Evolutionary conservation across 2,113 vertebrate genomes (phyloP).

Genomic region (Thymallus thymallus): DNA sequence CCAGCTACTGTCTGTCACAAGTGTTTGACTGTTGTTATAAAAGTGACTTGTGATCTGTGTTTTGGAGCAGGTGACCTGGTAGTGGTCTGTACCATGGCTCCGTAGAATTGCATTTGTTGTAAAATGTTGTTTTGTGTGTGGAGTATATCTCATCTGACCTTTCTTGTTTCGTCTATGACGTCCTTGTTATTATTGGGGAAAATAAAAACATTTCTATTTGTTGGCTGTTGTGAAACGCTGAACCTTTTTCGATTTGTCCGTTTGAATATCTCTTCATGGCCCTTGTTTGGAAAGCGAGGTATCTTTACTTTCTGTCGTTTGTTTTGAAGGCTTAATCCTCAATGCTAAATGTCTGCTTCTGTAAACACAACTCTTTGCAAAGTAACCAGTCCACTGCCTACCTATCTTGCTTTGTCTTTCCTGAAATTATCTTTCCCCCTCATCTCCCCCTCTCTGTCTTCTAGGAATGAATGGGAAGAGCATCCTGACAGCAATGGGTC

Average conservation of each 20-base stretch:
- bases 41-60: too few relatives aligned
- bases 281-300: too few relatives aligned
- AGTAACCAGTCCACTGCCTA: background rate
- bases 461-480: slow-evolving; percentile 80
- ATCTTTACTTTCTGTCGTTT: too few relatives aligned
- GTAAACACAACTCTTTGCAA: background rate
- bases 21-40: slow-evolving; percentile 33
- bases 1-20: slow-evolving; percentile 1
- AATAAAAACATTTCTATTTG: background rate
- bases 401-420: slow-evolving; percentile 5
- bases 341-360: too few relatives aligned
- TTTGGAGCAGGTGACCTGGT: too few relatives aligned
- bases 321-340: too few relatives aligned
- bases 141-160: background rate
- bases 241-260: too few relatives aligned
- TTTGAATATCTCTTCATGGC: too few relatives aligned
- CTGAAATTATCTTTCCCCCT: slow-evolving; percentile 1
- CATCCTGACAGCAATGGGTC: slow-evolving; percentile 72
- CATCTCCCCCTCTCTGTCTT: background rate
- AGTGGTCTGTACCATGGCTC: background rate
- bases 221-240: too few relatives aligned
- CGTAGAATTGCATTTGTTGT: background rate
- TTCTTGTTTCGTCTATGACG: too few relatives aligned
- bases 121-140: background rate
- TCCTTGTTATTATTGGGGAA: too few relatives aligned